Conservation (phyloP, 2,888 invertebrate species). For the Baronia brevicornis region DNA sequence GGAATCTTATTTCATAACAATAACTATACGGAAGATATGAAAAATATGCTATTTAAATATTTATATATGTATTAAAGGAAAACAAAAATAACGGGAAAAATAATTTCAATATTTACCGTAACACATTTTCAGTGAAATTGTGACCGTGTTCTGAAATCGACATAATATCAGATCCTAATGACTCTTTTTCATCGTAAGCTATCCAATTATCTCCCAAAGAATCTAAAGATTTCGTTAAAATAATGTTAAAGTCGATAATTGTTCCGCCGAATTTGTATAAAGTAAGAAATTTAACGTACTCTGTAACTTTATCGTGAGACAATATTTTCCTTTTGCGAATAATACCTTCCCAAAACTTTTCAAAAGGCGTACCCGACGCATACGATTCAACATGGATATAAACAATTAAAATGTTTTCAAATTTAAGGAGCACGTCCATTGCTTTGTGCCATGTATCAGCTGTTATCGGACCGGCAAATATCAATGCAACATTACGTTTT, state of each 20-base stretch:
- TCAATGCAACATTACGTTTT: conserved; percentile 3
- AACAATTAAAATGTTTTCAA: conserved; percentile 9
- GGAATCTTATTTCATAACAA: no score
- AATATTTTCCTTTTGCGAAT: conserved; percentile 4
- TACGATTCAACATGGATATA: conserved; percentile 15
- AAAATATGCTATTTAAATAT: no score
- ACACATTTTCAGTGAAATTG: conserved; percentile 7
- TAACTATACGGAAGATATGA: no score
- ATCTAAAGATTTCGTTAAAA: conserved; percentile 12
- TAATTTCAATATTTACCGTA: conserved; percentile 13
- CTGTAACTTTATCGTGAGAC: conserved; percentile 5
- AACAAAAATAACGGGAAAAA: no score
- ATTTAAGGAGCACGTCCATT: conserved; percentile 7
- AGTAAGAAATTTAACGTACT: conserved; percentile 17
- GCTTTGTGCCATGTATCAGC: conserved; percentile 3
- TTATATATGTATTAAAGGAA: no score
- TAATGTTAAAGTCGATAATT: conserved; percentile 17
- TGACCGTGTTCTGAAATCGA: conserved; percentile 6
- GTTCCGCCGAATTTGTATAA: conserved; percentile 17
- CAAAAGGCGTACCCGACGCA: conserved; percentile 14
- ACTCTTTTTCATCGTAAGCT: conserved; percentile 1
- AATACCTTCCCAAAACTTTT: conserved; percentile 10
- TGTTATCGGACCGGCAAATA: conserved; percentile 5
- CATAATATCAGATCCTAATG: conserved; percentile 13
- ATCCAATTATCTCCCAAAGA: conserved; percentile 13